These are phyloP conservation scores for Heteromurus nitidus DNA, from an alignment of 2,888 invertebrate genomes.

Conservation along the genomic window DNA sequence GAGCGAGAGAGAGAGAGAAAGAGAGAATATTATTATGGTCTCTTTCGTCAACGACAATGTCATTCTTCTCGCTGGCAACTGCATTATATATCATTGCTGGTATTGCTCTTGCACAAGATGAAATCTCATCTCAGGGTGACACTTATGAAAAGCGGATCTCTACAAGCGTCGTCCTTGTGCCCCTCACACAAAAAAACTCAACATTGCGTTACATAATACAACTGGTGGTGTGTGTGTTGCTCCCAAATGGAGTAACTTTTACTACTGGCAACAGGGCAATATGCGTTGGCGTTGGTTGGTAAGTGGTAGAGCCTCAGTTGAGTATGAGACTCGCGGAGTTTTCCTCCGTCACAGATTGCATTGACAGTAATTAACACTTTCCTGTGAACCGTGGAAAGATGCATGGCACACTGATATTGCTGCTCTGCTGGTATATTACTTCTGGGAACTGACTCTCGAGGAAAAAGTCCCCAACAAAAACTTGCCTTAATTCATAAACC, in stretches of 20 bases:
- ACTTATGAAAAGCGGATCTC: constrained; percentile 44
- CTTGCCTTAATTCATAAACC: not conserved
- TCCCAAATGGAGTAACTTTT: too few species aligned
- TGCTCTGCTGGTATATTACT: too few species aligned
- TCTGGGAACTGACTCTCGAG: too few species aligned
- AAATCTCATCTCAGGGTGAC: constrained; percentile 51
- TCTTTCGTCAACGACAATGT: constrained; percentile 17
- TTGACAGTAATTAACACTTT: constrained; percentile 69
- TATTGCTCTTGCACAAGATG: constrained; percentile 16
- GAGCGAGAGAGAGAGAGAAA: too few species aligned
- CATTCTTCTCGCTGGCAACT: constrained; percentile 7
- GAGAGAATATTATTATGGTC: constrained; percentile 9
- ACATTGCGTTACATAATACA: too few species aligned
- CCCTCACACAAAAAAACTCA: too few species aligned
- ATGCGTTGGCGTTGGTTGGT: too few species aligned
- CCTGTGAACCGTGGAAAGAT: constrained; percentile 28
- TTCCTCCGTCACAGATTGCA: constrained; percentile 63
- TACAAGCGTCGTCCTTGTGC: not conserved
- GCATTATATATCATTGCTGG: not conserved
- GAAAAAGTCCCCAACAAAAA: not conserved
- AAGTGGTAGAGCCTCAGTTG: constrained; percentile 4
- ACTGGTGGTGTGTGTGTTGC: too few species aligned
- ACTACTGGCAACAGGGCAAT: too few species aligned
- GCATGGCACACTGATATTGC: too few species aligned
- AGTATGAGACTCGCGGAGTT: constrained; percentile 18